phyloP scores from a whole-genome alignment of 1,140 invertebrate species.

The Pinna nobilis region DNA sequence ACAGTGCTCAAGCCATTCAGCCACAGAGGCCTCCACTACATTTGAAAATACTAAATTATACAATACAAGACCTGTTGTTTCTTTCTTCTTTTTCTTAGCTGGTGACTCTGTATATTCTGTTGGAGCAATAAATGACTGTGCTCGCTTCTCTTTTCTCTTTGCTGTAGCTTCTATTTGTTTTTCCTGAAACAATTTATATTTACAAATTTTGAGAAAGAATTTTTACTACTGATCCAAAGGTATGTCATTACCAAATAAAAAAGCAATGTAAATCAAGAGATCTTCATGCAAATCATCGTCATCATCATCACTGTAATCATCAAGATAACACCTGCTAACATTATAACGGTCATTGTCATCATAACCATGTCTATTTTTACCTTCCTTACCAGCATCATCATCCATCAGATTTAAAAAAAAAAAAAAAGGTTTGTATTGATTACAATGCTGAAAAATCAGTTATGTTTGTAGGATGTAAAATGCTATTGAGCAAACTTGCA shows the following conservation, averaged over 20 bases:
- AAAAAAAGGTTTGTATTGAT: neutral
- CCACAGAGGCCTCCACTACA: neutral
- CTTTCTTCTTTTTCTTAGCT: conserved; percentile 54
- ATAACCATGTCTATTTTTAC: neutral
- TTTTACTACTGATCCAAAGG: neutral
- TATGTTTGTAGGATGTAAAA: neutral
- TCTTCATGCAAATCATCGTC: no score
- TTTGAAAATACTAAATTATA: neutral
- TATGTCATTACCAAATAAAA: neutral
- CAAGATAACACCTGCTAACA: neutral
- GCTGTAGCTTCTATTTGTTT: conserved; percentile 82
- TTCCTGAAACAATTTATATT: conserved; percentile 74
- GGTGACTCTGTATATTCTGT: conserved; percentile 77
- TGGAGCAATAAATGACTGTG: conserved; percentile 89
- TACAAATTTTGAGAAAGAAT: neutral
- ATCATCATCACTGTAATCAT: neutral
- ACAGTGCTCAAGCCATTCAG: neutral
- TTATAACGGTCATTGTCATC: neutral
- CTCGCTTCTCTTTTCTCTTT: conserved; percentile 85
- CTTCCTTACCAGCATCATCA: no score
- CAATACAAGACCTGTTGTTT: no score
- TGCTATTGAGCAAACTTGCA: no score
- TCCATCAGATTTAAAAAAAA: no score
- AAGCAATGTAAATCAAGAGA: neutral
- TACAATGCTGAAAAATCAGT: neutral